These are phyloP conservation scores for Drosophila pullipes DNA, from an alignment of 2,888 invertebrate species.

Conservation along the genomic window DNA sequence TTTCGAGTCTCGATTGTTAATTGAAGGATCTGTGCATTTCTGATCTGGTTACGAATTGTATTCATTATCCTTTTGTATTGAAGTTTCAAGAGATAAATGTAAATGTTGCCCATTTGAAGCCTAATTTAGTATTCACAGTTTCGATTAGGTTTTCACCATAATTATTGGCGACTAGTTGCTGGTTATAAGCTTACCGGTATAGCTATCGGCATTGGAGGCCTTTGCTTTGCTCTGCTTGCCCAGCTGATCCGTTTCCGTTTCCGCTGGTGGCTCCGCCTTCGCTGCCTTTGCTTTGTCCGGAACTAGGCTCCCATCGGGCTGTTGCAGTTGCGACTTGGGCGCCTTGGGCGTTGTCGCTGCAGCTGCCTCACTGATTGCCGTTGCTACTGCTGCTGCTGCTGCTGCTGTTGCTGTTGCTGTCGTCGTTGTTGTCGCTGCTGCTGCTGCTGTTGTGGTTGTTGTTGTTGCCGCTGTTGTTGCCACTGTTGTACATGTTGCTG, in stretches of 20 bases:
- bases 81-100: no score
- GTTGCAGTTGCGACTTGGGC: constrained; percentile 2
- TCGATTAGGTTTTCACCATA: background rate
- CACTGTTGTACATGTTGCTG: constrained; percentile 84
- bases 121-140: no score
- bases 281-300: background rate
- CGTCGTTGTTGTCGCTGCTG: constrained; percentile 22
- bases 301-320: background rate
- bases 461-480: constrained; percentile 67
- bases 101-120: background rate
- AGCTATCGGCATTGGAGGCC: constrained; percentile 39
- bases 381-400: constrained; percentile 60
- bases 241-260: constrained; percentile 27
- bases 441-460: constrained; percentile 24
- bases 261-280: constrained; percentile 30
- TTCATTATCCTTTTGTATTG: no score
- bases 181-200: constrained; percentile 38
- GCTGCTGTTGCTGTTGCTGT: background rate
- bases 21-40: background rate
- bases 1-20: background rate
- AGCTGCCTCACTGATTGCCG: constrained; percentile 21
- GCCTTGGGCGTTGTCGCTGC: constrained; percentile 43
- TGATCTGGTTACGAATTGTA: background rate
- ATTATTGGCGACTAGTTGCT: background rate
- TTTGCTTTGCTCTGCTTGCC: constrained; percentile 37